These are phyloP conservation scores for Piaya cayana DNA, from an alignment of 2,113 vertebrate species.

Conservation along the genomic window DNA sequence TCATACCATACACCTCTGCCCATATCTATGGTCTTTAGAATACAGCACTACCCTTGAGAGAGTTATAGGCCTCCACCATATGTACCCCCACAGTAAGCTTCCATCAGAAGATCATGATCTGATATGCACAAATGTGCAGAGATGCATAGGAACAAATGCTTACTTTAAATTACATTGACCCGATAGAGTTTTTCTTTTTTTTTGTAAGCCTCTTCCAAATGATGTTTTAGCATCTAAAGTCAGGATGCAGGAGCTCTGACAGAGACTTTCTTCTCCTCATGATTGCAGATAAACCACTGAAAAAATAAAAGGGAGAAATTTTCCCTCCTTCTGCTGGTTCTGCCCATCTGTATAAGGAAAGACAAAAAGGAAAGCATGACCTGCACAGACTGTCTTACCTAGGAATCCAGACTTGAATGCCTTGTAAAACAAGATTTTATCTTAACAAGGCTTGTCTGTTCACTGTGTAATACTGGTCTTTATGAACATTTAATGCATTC, in stretches of 20 bases:
- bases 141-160: not conserved
- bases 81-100: fast-evolving
- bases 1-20: no score
- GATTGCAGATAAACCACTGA: not conserved
- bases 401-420: not conserved
- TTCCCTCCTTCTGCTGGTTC: not conserved
- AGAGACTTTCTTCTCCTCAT: not conserved
- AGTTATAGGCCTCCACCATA: not conserved
- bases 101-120: not conserved
- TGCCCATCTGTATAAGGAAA: not conserved
- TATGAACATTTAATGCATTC: conserved; percentile 29
- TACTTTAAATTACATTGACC: not conserved
- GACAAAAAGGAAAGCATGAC: not conserved
- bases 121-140: not conserved
- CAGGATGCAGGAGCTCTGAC: not conserved
- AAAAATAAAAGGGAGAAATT: not conserved
- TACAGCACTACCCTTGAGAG: no score
- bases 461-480: not conserved
- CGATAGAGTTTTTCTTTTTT: not conserved
- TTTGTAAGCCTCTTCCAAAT: not conserved
- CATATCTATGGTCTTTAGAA: not conserved
- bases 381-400: not conserved
- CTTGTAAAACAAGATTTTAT: not conserved
- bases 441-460: not conserved
- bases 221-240: not conserved